A percentile compares a stretch with the other conserved stretches of the same genome.
These are phyloP conservation scores for Rallus crepitans DNA, from an alignment of 2,797 vertebrate genomes.

Conservation along the genomic window DNA sequence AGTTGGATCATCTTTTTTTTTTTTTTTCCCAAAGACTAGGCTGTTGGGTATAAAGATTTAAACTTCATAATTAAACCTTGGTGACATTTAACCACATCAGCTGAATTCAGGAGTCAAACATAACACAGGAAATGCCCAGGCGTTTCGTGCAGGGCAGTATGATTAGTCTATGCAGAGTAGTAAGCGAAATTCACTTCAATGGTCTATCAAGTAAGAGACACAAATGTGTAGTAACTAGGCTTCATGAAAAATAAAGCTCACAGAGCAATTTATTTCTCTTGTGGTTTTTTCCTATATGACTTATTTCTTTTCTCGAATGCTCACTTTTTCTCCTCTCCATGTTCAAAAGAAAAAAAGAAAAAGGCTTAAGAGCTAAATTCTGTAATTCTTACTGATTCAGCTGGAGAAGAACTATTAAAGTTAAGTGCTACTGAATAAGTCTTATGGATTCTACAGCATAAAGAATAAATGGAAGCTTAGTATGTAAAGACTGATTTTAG, in stretches of 20 bases:
- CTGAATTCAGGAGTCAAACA: not conserved
- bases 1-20: not conserved
- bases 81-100: not conserved
- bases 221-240: not conserved
- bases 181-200: not conserved
- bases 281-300: fast-evolving
- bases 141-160: not conserved
- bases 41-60: not conserved
- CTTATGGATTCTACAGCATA: not conserved
- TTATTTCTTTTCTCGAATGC: not conserved
- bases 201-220: not conserved
- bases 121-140: not conserved
- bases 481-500: not conserved
- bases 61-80: not conserved
- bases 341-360: not conserved
- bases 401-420: not conserved
- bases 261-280: not conserved
- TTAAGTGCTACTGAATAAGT: not conserved
- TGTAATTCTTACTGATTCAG: not conserved
- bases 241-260: not conserved
- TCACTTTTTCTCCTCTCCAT: not conserved
- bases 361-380: not conserved
- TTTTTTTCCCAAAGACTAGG: not conserved
- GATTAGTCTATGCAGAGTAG: not conserved
- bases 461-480: not conserved